Percentiles rank a stretch among this genome's conserved stretches.
Conservation (phyloP, 1,140 invertebrate species). For the Bombus picipes region DNA sequence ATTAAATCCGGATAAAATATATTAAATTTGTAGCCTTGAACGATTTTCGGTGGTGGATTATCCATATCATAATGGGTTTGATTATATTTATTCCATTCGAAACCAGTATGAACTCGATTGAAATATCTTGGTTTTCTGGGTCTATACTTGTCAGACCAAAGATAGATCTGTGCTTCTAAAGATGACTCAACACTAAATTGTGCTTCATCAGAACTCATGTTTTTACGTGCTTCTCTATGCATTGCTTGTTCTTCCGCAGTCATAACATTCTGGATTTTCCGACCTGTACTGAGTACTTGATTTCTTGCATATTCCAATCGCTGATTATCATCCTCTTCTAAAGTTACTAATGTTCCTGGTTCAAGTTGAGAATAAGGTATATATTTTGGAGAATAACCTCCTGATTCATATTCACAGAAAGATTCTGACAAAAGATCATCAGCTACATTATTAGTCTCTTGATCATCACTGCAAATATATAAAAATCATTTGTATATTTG, state of each 20-base stretch:
- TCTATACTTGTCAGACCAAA: constrained; percentile 99
- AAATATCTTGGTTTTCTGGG: constrained; percentile 99
- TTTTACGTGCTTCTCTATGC: constrained; percentile 92
- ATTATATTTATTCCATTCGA: constrained; percentile 99
- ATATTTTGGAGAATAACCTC: constrained; percentile 93
- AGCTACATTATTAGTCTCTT: constrained; percentile 76
- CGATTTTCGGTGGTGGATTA: constrained; percentile 99
- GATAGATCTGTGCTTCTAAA: constrained; percentile 93
- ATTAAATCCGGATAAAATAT: constrained; percentile 99
- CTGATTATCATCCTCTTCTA: constrained; percentile 90
- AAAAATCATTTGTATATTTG: not conserved
- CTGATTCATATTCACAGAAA: constrained; percentile 89
- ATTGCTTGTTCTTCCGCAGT: constrained; percentile 86
- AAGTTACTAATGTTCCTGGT: constrained; percentile 91
- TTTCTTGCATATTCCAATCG: constrained; percentile 89
- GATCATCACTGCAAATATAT: constrained; percentile 74
- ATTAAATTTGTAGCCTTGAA: constrained; percentile 99
- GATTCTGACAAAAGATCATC: constrained; percentile 85
- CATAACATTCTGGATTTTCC: constrained; percentile 83
- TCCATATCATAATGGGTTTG: constrained; percentile 99
- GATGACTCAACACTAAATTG: constrained; percentile 96
- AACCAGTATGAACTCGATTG: constrained; percentile 97
- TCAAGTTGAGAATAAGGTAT: constrained; percentile 88
- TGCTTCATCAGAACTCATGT: constrained; percentile 94
- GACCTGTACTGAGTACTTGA: constrained; percentile 84